Evolutionary conservation across 2,113 vertebrate species (phyloP).

Genomic region (Leucopsar rothschildi): DNA sequence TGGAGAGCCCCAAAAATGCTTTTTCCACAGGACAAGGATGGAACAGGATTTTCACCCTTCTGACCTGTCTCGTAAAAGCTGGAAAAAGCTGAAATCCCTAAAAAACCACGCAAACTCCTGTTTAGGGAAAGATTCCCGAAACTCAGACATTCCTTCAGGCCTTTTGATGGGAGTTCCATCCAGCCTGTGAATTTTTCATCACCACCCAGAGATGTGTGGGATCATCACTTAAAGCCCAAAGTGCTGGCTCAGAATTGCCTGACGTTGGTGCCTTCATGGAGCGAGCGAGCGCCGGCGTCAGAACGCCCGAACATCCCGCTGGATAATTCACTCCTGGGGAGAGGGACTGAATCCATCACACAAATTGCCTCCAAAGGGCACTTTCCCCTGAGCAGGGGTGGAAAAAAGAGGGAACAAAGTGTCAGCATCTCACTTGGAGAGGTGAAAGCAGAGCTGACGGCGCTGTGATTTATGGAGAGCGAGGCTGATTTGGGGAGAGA

Average conservation of each 20-base stretch:
- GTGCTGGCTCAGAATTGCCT: not conserved
- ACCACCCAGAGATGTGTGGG: not conserved
- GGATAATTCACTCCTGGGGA: not conserved
- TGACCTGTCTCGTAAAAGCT: not conserved
- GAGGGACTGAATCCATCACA: not conserved
- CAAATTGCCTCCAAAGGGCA: not conserved
- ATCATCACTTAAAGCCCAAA: not conserved
- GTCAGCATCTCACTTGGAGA: not conserved
- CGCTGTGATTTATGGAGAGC: constrained; percentile 6
- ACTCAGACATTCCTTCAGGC: not conserved
- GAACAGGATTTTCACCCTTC: not conserved
- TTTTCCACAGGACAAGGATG: not conserved
- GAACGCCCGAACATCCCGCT: not conserved
- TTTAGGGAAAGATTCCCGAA: not conserved
- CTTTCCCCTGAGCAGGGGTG: not conserved
- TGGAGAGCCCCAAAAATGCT: not conserved
- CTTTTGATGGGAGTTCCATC: not conserved
- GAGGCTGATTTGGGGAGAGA: not conserved
- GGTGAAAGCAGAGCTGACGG: not conserved
- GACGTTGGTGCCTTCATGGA: not conserved
- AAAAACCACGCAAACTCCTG: not conserved
- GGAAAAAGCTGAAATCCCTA: not conserved
- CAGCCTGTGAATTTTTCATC: not conserved
- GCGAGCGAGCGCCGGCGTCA: not conserved
- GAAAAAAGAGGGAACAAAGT: not conserved